These are phyloP conservation scores for Enteromius mattozi DNA, from an alignment of 2,797 vertebrate species.

Conservation along the genomic window DNA sequence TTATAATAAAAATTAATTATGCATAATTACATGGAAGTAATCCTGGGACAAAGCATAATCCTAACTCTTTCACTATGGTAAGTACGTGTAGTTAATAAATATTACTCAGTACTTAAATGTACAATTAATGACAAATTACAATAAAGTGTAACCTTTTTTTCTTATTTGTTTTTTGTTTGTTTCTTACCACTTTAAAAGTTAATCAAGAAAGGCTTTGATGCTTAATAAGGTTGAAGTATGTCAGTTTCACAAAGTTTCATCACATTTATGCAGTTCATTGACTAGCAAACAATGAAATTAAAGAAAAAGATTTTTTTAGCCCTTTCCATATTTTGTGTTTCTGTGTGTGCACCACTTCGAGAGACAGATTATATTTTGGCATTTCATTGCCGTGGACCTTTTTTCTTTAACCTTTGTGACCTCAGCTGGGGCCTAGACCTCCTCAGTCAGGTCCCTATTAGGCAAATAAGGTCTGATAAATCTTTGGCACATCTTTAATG, in stretches of 20 bases:
- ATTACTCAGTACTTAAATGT: neutral
- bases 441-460: slow-evolving; percentile 88
- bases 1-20: neutral
- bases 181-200: neutral
- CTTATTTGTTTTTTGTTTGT: neutral
- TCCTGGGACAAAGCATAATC: neutral
- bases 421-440: slow-evolving; percentile 82
- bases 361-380: slow-evolving; percentile 38
- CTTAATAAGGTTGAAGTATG: neutral
- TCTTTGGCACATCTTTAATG: slow-evolving; percentile 86
- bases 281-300: neutral
- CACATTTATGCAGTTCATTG: neutral
- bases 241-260: neutral
- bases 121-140: neutral
- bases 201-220: neutral
- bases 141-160: neutral
- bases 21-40: neutral
- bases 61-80: neutral
- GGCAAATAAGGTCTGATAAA: slow-evolving; percentile 91
- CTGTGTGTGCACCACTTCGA: neutral
- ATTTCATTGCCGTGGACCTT: slow-evolving; percentile 26
- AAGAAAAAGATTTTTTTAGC: neutral
- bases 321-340: neutral
- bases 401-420: slow-evolving; percentile 69
- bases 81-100: neutral